These are phyloP conservation scores for Alethe castanea DNA, from an alignment of 2,113 vertebrate genomes.

Conservation along the genomic window DNA sequence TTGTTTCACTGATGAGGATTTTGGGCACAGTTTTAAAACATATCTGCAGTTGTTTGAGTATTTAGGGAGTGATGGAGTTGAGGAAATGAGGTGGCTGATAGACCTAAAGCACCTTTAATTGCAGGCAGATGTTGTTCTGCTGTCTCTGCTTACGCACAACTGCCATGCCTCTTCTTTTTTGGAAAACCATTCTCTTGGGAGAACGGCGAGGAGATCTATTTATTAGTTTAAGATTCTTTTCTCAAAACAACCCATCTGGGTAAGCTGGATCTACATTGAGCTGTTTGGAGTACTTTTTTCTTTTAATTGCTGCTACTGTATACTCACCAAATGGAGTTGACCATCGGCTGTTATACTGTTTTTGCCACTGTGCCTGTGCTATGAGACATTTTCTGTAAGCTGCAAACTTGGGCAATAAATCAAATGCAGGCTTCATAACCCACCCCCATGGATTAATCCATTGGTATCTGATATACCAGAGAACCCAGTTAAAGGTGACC, in stretches of 20 bases:
- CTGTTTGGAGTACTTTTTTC: constrained; percentile 67
- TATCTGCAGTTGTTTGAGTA: constrained; percentile 18
- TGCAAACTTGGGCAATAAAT: constrained; percentile 77
- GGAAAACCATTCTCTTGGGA: constrained; percentile 35
- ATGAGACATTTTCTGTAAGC: constrained; percentile 77
- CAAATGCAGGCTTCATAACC: constrained; percentile 31
- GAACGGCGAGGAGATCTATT: constrained; percentile 33
- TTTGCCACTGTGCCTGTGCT: constrained; percentile 94
- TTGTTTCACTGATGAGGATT: neutral
- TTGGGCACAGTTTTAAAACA: constrained; percentile 36
- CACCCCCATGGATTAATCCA: neutral
- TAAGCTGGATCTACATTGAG: constrained; percentile 61
- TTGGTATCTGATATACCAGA: neutral
- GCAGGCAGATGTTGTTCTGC: constrained; percentile 10
- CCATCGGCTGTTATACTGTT: constrained; percentile 84
- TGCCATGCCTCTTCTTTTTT: constrained; percentile 45
- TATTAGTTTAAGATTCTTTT: constrained; percentile 58
- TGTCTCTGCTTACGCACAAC: constrained; percentile 58
- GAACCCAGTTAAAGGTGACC: constrained; percentile 26
- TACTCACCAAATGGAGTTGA: constrained; percentile 76
- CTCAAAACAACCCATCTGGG: constrained; percentile 46
- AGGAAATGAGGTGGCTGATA: constrained; percentile 8
- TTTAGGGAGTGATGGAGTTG: neutral
- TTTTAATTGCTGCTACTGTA: constrained; percentile 75
- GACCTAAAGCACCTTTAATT: constrained; percentile 28